Conservation (phyloP, 2,888 invertebrate genomes). For the Orchesellides sinensis region DNA sequence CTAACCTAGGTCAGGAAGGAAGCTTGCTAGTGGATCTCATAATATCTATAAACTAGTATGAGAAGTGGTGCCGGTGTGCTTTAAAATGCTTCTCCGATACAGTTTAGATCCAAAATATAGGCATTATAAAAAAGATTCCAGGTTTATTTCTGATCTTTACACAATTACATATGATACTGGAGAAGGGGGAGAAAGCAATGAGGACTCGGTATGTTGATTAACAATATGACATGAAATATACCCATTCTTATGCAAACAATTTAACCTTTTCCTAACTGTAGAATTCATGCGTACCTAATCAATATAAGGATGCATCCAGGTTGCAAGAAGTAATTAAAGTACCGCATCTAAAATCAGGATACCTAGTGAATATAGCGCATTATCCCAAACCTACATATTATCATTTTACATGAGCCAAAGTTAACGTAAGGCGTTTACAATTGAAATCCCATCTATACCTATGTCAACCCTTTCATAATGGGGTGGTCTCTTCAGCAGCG, state of each 20-base stretch:
- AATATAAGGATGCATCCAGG: no score
- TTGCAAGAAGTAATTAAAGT: no score
- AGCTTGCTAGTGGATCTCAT: no score
- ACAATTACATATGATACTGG: constrained; percentile 91
- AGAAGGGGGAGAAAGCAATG: constrained; percentile 35
- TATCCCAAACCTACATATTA: no score
- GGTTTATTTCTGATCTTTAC: constrained; percentile 89
- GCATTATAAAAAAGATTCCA: constrained; percentile 92
- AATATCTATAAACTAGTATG: no score
- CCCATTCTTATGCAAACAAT: no score
- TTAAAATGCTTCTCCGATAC: constrained; percentile 73
- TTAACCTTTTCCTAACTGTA: no score
- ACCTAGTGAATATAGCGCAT: no score
- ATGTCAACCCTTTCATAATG: constrained; percentile 23
- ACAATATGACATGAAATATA: no score
- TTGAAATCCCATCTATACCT: constrained; percentile 16
- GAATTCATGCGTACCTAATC: no score
- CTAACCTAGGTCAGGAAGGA: no score
- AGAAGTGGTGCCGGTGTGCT: background rate
- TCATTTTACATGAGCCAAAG: background rate
- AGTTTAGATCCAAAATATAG: constrained; percentile 78
- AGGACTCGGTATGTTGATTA: constrained; percentile 40
- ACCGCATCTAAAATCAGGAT: no score
- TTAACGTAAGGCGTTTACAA: background rate
- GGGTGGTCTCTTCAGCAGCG: constrained; percentile 32